Evolutionary conservation across 2,113 vertebrate genomes (phyloP).

Genomic region (Aspidoscelis tigris): DNA sequence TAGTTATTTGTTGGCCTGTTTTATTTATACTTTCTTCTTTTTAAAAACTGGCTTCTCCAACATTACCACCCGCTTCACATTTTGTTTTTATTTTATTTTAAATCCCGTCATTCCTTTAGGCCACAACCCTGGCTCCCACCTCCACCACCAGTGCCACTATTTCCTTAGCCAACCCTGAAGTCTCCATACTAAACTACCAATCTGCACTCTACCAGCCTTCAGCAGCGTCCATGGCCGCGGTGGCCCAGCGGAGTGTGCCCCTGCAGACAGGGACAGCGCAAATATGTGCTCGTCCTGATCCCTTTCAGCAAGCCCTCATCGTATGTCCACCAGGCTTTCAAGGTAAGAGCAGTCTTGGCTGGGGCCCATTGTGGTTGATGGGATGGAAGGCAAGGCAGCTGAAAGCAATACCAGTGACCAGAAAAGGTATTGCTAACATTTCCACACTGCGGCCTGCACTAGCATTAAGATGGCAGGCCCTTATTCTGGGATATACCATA

Average conservation of each 20-base stretch:
- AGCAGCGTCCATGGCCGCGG: constrained; percentile 96
- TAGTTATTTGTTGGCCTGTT: constrained; percentile 43
- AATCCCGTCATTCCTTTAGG: constrained; percentile 90
- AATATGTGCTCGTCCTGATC: constrained; percentile 95
- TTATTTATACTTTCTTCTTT: constrained; percentile 41
- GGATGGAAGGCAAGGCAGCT: no score
- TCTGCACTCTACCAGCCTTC: constrained; percentile 98
- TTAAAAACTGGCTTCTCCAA: constrained; percentile 42
- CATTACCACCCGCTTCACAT: constrained; percentile 75
- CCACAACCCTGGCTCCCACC: constrained; percentile 92
- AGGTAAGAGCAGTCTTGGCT: constrained; percentile 78
- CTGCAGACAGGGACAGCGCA: constrained; percentile 92
- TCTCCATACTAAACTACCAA: constrained; percentile 99
- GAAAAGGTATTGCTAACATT: no score
- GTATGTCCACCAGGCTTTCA: constrained; percentile 98
- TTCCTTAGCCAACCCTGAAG: constrained; percentile 94
- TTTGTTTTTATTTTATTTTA: constrained; percentile 84
- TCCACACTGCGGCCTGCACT: no score
- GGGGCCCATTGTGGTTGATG: no score
- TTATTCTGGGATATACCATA: no score
- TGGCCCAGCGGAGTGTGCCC: constrained; percentile 96
- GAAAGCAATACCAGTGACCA: no score
- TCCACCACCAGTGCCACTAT: constrained; percentile 97
- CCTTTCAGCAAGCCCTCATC: constrained; percentile 99
- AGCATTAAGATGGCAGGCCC: no score